phyloP scores from a whole-genome alignment of 2,113 vertebrate species.

The Solenodon paradoxus region DNA sequence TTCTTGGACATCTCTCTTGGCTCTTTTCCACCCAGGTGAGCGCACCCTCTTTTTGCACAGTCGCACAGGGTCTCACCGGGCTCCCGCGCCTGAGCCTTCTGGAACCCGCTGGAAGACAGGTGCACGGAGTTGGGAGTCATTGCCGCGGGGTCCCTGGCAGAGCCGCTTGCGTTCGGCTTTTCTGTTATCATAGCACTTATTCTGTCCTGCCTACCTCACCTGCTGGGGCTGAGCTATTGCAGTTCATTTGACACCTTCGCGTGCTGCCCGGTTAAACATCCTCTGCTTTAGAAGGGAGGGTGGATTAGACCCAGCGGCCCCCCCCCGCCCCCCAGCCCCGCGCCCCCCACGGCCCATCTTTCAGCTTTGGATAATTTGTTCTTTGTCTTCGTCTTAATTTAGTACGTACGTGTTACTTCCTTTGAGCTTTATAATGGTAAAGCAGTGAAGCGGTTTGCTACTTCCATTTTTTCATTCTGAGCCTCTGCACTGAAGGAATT shows the following conservation, averaged over 20 bases:
- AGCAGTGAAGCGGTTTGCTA: slow-evolving; percentile 32
- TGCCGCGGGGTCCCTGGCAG: neutral
- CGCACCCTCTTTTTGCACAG: neutral
- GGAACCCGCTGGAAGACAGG: neutral
- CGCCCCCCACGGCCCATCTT: neutral
- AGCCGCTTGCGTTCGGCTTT: neutral
- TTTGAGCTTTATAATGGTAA: slow-evolving; percentile 41
- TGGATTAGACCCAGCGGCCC: neutral
- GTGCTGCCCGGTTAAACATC: slow-evolving; percentile 34
- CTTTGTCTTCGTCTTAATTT: slow-evolving; percentile 57
- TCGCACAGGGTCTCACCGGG: neutral
- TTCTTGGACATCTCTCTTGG: neutral
- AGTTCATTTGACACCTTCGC: neutral
- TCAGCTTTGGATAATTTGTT: slow-evolving; percentile 34
- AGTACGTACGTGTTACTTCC: slow-evolving; percentile 55
- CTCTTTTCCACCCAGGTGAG: slow-evolving; percentile 44
- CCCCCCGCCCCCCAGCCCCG: neutral
- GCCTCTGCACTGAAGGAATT: slow-evolving; percentile 61
- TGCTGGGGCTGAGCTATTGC: neutral
- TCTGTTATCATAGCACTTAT: fast-evolving
- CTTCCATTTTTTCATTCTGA: slow-evolving; percentile 53
- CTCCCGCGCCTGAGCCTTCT: neutral
- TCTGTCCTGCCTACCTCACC: neutral
- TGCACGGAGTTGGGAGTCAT: neutral
- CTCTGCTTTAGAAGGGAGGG: neutral